Evolutionary conservation across 2,888 invertebrate species (phyloP).

Genomic region (Drosophila neonasuta): DNA sequence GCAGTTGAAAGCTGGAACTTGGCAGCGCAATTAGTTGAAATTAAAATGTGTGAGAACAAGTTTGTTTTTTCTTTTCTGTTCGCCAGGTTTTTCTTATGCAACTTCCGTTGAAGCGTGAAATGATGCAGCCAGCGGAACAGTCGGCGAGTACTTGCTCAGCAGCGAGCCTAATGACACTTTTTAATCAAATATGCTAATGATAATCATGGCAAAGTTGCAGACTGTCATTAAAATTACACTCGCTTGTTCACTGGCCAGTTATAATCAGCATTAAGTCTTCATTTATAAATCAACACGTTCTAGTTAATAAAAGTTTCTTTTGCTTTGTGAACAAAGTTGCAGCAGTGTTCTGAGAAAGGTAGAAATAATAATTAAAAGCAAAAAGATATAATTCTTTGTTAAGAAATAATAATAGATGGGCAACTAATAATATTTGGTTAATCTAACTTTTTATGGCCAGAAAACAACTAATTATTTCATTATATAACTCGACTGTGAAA

Average conservation of each 20-base stretch:
- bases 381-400: no score
- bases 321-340: neutral
- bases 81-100: conserved; percentile 58
- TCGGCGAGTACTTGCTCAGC: conserved; percentile 3
- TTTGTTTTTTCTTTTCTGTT: conserved; percentile 41
- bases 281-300: conserved; percentile 5
- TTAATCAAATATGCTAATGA: conserved; percentile 79
- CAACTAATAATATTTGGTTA: no score
- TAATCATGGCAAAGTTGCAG: conserved; percentile 55
- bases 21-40: conserved; percentile 73
- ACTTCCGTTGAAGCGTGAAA: conserved; percentile 70
- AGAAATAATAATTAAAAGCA: neutral
- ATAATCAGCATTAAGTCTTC: conserved; percentile 10
- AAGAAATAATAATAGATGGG: no score
- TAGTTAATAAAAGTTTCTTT: neutral
- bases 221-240: conserved; percentile 58
- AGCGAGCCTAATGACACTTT: conserved; percentile 71
- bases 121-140: conserved; percentile 43
- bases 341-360: neutral
- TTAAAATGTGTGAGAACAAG: conserved; percentile 69
- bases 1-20: conserved; percentile 13
- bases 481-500: no score
- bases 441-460: no score
- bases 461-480: no score
- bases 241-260: conserved; percentile 19